These are phyloP conservation scores for Dermochelys coriacea DNA, from an alignment of 2,797 vertebrate genomes.

Conservation along the genomic window DNA sequence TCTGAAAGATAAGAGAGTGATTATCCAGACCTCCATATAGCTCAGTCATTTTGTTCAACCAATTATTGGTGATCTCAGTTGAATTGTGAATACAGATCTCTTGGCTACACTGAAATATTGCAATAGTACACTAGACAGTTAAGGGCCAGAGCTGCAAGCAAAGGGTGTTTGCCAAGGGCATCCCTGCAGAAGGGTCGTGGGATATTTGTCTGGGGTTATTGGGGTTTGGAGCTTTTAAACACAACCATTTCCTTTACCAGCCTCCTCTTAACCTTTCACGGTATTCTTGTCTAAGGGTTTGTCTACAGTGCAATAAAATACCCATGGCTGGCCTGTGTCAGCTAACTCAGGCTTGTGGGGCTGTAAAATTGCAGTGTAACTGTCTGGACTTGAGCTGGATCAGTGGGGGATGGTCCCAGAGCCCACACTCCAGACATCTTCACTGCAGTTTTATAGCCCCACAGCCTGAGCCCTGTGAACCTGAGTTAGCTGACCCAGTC, in stretches of 20 bases:
- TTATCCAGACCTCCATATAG: background rate
- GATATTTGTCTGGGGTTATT: fast-evolving
- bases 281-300: fast-evolving
- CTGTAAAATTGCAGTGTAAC: background rate
- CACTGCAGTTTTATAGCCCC: background rate
- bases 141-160: background rate
- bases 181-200: background rate
- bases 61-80: background rate
- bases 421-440: background rate
- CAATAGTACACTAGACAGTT: background rate
- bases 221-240: background rate
- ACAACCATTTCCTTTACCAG: background rate
- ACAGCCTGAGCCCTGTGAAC: background rate
- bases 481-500: too few relatives aligned
- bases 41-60: background rate
- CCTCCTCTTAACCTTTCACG: background rate
- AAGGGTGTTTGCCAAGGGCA: background rate
- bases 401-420: too few relatives aligned
- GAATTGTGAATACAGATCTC: background rate
- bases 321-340: background rate
- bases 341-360: background rate
- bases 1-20: background rate
- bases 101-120: background rate
- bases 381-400: background rate
- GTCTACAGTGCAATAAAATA: background rate